Percentiles rank a stretch among this genome's conserved stretches.
phyloP scores from a whole-genome alignment of 2,888 invertebrate genomes.

The Uropetala carovei region DNA sequence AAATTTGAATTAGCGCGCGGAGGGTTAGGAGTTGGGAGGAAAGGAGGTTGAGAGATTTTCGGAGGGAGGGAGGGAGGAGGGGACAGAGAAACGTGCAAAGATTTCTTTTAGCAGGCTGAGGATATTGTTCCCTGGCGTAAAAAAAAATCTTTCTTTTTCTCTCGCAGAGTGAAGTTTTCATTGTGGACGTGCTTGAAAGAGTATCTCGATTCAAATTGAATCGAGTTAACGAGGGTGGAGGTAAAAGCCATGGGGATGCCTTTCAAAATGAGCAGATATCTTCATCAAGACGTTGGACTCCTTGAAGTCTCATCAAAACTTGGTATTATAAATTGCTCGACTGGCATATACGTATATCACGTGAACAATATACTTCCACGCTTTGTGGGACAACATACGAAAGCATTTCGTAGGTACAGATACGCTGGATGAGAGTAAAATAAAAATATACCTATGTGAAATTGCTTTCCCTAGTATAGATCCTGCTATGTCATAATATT shows the following conservation, averaged over 20 bases:
- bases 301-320: background rate
- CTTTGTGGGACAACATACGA: no score
- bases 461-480: no score
- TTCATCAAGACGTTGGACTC: background rate
- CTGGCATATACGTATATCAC: no score
- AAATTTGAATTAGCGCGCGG: conserved; percentile 15
- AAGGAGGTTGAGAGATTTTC: background rate
- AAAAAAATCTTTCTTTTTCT: background rate
- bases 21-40: background rate
- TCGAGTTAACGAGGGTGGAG: conserved; percentile 11
- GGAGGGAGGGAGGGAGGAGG: background rate
- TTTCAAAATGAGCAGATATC: background rate
- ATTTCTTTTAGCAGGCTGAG: background rate
- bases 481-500: no score
- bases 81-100: background rate
- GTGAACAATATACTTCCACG: no score
- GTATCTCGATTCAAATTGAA: background rate
- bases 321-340: no score
- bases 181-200: background rate
- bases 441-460: no score
- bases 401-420: no score
- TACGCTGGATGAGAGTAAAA: no score
- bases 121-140: background rate
- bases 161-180: conserved; percentile 2
- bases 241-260: background rate